A percentile compares a stretch with the other conserved stretches of the same genome.
Conservation (phyloP, 2,113 vertebrate genomes). For the Dipodomys merriami region DNA sequence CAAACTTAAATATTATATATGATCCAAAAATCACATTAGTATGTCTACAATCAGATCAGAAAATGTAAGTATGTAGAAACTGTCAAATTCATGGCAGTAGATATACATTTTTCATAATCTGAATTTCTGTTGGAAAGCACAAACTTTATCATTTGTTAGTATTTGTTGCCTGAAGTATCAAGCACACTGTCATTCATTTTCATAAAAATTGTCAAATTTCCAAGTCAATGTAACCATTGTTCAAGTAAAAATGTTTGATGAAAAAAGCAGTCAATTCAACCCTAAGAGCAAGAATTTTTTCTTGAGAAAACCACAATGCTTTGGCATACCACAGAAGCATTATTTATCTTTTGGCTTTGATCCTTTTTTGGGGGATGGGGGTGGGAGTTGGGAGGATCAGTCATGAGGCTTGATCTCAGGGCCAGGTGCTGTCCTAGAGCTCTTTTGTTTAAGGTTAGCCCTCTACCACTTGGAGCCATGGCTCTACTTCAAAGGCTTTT, state of each 20-base stretch:
- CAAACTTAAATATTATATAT: constrained; percentile 18
- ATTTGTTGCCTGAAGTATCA: background rate
- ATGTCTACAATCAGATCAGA: background rate
- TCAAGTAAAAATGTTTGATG: constrained; percentile 27
- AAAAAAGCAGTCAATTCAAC: background rate
- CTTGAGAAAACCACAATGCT: background rate
- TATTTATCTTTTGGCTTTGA: background rate
- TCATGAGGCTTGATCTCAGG: too few species aligned
- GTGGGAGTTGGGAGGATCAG: too few species aligned
- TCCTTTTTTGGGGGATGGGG: too few species aligned
- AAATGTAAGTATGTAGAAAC: background rate
- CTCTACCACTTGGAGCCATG: too few species aligned
- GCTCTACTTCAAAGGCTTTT: too few species aligned
- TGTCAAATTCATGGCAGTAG: background rate
- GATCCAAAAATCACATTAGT: constrained; percentile 27
- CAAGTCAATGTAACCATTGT: background rate
- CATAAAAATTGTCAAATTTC: background rate
- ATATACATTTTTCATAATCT: background rate
- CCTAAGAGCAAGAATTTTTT: background rate
- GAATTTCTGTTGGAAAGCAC: background rate
- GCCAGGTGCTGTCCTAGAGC: too few species aligned
- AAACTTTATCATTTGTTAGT: background rate
- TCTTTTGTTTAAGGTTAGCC: too few species aligned
- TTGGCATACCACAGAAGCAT: background rate
- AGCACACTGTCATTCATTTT: background rate